Conservation (phyloP, 2,113 vertebrate species). For the Crotalus viridis region DNA sequence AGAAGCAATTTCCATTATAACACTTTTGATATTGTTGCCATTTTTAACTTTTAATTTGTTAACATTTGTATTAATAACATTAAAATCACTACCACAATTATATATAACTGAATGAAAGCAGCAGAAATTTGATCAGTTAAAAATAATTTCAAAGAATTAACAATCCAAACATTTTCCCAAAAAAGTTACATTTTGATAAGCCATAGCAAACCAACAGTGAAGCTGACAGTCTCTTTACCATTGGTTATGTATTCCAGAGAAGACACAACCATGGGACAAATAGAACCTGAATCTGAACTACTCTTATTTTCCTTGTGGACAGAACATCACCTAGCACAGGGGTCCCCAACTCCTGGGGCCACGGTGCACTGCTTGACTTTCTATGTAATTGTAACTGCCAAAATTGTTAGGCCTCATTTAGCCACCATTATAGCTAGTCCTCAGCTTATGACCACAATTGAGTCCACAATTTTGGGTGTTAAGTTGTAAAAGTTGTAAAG, state of each 20-base stretch:
- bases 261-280: not conserved
- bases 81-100: not conserved
- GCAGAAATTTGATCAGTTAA: not conserved
- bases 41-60: conserved; percentile 2
- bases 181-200: not conserved
- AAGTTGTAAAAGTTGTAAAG: not conserved
- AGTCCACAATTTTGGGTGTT: not conserved
- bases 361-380: not conserved
- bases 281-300: not conserved
- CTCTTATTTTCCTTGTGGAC: not conserved
- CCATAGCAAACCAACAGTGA: not conserved
- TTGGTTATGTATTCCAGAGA: not conserved
- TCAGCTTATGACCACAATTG: not conserved
- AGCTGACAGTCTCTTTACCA: not conserved
- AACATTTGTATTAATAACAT: not conserved
- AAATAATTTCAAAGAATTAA: not conserved
- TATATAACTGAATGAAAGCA: not conserved
- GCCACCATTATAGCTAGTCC: not conserved
- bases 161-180: not conserved
- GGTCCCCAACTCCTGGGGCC: not conserved
- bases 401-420: not conserved
- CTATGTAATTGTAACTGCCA: not conserved
- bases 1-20: conserved; percentile 30
- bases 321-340: not conserved
- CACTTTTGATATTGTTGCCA: not conserved